Base-by-base conservation (phyloP, 2,888 invertebrate species). In the Antheraea yamamai region DNA sequence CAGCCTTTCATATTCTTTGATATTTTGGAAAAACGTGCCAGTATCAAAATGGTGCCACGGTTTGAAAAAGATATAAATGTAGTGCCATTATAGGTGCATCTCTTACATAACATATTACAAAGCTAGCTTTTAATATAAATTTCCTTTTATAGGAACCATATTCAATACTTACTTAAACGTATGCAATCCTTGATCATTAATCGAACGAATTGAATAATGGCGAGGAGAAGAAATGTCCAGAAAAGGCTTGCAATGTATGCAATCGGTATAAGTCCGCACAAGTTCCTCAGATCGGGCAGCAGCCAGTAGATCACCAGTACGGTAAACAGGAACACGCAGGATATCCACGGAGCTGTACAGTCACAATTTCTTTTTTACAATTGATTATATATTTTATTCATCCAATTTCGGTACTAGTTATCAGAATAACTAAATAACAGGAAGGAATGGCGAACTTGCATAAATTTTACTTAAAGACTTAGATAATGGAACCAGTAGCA, bases 241-340 rank as follows among this genome's bases (percentile, higher is more conserved):
- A 91, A 80, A 20, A 89, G 80, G 74, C 89, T 88, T 23, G 81
- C 81, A 18, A 89, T 88, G 73, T 90, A 91, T 0, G 89, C 87
- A 87, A 91, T 91, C 55, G 91, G 81, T 30, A 91, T 88, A 79
- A 84, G 68, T 0, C 91, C 91, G 20, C 87, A 84, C 10, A 91
- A 79, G 76, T 89, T 91, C 75, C 87, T 82, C 1, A 91, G 85
- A 73, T 90, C 89, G 0, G 87, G 85, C 39, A 91, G 84, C n/a
- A 89, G 14, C 4, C 73, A 26, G 79, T 91, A 91, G 2, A 90
- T 90, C 16, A 87, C 68, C 75, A 91, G 77, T 16, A 91, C 89
- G 47, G 89, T 66, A 0, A 85, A 51, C 76, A 91, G 78, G 77
- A 91, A 91, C 51, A 88, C 79, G 55, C 86, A 84, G 4, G 91